These are phyloP conservation scores for Limanda limanda DNA, from an alignment of 2,113 vertebrate species.

Conservation along the genomic window DNA sequence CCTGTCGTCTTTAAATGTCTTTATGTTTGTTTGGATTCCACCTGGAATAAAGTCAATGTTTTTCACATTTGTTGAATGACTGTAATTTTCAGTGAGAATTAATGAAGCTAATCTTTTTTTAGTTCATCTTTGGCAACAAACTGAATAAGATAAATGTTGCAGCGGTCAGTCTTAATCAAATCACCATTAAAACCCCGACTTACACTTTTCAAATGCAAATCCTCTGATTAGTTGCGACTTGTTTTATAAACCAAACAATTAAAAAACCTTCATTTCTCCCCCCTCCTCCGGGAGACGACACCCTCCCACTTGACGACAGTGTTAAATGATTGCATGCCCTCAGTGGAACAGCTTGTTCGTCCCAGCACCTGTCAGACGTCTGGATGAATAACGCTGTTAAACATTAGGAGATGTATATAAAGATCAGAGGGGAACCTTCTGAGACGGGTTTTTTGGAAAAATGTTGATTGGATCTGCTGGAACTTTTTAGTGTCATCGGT, in stretches of 20 bases:
- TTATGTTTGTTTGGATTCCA: too few species aligned
- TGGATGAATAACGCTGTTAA: conserved; percentile 29
- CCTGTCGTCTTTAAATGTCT: too few species aligned
- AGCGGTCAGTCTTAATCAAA: too few species aligned
- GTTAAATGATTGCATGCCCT: conserved; percentile 28
- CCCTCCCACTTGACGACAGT: conserved; percentile 36
- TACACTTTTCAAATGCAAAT: conserved; percentile 22
- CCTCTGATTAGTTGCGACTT: not conserved
- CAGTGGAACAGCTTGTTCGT: not conserved
- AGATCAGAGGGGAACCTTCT: not conserved
- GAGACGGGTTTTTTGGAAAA: conserved; percentile 47
- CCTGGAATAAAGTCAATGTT: too few species aligned
- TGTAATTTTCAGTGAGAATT: too few species aligned
- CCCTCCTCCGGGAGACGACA: not conserved
- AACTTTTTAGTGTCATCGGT: conserved; percentile 30
- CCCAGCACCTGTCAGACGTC: conserved; percentile 47
- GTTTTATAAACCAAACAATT: conserved; percentile 16
- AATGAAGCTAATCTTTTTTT: not conserved
- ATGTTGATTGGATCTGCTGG: conserved; percentile 65
- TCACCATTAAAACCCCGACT: not conserved
- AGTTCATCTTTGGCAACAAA: not conserved
- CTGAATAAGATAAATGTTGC: too few species aligned
- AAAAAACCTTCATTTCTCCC: not conserved
- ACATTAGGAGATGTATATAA: not conserved
- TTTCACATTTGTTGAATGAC: too few species aligned